Conservation (phyloP, 2,888 invertebrate genomes). For the Diogma glabrata region DNA sequence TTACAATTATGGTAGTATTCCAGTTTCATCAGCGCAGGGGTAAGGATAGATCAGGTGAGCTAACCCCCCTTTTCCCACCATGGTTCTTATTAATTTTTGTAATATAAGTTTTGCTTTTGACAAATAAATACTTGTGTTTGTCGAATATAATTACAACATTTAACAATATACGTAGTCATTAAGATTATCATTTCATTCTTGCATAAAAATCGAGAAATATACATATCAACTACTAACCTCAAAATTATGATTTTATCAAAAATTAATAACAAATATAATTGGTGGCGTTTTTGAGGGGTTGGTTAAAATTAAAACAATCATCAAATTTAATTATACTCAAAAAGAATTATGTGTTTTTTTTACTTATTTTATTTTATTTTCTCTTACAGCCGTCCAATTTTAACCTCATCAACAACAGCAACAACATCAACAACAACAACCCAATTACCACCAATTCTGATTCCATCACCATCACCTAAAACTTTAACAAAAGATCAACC, state of each 20-base stretch:
- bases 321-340: neutral
- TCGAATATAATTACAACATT: too few species aligned
- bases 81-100: conserved; percentile 4
- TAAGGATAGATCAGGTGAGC: conserved; percentile 47
- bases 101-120: too few species aligned
- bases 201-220: neutral
- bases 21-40: conserved; percentile 83
- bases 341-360: conserved; percentile 10
- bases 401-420: conserved; percentile 18
- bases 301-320: neutral
- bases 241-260: neutral
- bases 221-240: neutral
- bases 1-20: conserved; percentile 83
- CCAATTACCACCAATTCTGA: conserved; percentile 20
- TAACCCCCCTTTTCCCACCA: conserved; percentile 30
- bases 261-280: conserved; percentile 6
- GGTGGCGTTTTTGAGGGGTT: conserved; percentile 8
- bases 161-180: too few species aligned
- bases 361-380: conserved; percentile 12
- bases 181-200: neutral
- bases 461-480: conserved; percentile 20
- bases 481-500: neutral
- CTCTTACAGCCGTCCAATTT: conserved; percentile 30
- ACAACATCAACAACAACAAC: conserved; percentile 22
- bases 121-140: too few species aligned